Base-by-base conservation (phyloP, 2,113 vertebrate species). In the Corythoichthys intestinalis region DNA sequence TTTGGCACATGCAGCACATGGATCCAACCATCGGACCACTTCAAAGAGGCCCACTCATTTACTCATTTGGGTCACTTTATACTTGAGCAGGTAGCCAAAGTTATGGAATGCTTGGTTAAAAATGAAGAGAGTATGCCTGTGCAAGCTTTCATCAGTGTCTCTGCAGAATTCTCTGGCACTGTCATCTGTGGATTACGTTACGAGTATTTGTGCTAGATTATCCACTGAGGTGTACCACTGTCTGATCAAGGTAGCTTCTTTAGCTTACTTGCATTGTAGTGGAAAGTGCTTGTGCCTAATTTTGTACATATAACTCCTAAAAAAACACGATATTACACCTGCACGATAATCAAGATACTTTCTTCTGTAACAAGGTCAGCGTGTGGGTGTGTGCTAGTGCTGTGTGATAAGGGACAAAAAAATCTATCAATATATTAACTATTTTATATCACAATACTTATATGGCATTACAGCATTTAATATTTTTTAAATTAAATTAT, bases 61-160 rank as follows among this genome's bases (percentile, higher is more conserved):
- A 28, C 20, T 28, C 20, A 28, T 28, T 28, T 28, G 34, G 38
- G 63, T 75, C 0, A 0, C 65, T 65, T 74, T 59, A 64, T 44
- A 77, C 70, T 76, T 6, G 4, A 74, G 57, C 77, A 67, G 60
- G 64, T 72, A 72, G 75, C 63, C 77, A 48, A 72, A 63, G 49
- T 75, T 72, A 69, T 61, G 13, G 2, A 47, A 67, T 75, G 62
- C 86, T 71, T 72, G 34, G 58, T 78, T 83, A 82, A 77, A 77
- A 74, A 75, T 78, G 58, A 74, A 83, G 63, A 49, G 8, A 38
- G 67, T 68, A 59, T 70, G 69, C 74, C 78, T 83, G 73, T 73
- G 71, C 75, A 41, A 41, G 70, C 61, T 69, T 76, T 85, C 58
- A 84, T 77, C 72, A 84, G 63, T 14, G 34, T 57, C 61, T 69